These are phyloP conservation scores for Lacanobia oleracea DNA, from an alignment of 2,888 invertebrate genomes.

Conservation along the genomic window DNA sequence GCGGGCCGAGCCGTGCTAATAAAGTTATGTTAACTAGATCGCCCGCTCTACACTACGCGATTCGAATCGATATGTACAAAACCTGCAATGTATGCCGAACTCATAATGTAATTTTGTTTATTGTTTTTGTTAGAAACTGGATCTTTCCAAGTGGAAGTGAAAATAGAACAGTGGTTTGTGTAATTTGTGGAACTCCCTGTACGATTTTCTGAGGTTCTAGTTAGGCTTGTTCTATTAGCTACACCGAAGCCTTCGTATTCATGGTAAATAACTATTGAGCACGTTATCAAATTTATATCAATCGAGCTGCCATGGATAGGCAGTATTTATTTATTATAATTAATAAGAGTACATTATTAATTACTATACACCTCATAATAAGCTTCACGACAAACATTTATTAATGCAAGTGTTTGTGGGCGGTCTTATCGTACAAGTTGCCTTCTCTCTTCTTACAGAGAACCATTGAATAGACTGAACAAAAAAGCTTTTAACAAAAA, in stretches of 20 bases:
- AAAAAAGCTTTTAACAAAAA: too few species aligned
- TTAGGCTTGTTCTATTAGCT: background rate
- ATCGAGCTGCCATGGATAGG: too few species aligned
- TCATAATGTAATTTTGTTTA: constrained; percentile 37
- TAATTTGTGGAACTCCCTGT: constrained; percentile 27
- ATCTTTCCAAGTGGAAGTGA: constrained; percentile 33
- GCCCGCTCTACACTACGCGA: constrained; percentile 32
- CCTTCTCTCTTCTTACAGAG: too few species aligned
- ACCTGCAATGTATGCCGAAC: constrained; percentile 43
- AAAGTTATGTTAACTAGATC: constrained; percentile 65
- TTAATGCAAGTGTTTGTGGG: too few species aligned
- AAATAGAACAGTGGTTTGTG: constrained; percentile 29
- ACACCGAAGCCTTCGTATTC: background rate
- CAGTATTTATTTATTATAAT: too few species aligned
- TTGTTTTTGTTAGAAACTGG: constrained; percentile 37
- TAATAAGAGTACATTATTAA: too few species aligned
- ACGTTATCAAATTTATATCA: too few species aligned
- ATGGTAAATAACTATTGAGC: too few species aligned
- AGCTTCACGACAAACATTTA: too few species aligned
- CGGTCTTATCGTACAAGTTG: too few species aligned
- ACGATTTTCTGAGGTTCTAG: constrained; percentile 11
- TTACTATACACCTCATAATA: too few species aligned
- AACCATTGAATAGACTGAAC: too few species aligned
- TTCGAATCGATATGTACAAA: constrained; percentile 42
- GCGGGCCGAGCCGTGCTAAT: constrained; percentile 58